Conservation (phyloP, 2,888 invertebrate species). For the Drosophila cyrtoloma region DNA sequence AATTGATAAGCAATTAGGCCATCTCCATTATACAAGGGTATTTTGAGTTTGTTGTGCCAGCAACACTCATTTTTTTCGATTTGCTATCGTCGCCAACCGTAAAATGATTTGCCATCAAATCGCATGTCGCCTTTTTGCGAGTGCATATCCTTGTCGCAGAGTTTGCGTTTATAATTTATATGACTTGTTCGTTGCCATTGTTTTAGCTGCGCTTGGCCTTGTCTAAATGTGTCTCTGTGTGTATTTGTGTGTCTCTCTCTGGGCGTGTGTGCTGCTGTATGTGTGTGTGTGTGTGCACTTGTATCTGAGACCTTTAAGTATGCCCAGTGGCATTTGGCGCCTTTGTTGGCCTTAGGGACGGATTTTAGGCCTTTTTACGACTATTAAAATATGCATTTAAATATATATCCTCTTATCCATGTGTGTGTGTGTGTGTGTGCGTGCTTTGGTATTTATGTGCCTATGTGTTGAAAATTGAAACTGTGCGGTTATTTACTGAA, state of each 20-base stretch:
- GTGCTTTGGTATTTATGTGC: constrained; percentile 33
- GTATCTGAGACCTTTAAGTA: constrained; percentile 64
- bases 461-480: constrained; percentile 72
- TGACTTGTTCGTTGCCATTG: constrained; percentile 62
- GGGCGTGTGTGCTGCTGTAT: constrained; percentile 18
- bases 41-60: neutral
- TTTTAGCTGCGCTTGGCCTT: constrained; percentile 74
- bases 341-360: constrained; percentile 49
- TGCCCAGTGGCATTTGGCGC: constrained; percentile 71
- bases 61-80: constrained; percentile 25
- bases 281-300: constrained; percentile 20
- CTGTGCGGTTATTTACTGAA: constrained; percentile 74
- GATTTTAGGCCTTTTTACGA: constrained; percentile 66
- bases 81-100: constrained; percentile 46
- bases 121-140: constrained; percentile 59
- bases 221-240: constrained; percentile 41
- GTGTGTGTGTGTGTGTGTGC: constrained; percentile 16
- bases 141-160: constrained; percentile 75
- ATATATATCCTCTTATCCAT: constrained; percentile 48
- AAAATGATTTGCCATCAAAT: constrained; percentile 77
- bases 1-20: neutral
- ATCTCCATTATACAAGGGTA: neutral
- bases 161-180: constrained; percentile 80
- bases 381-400: constrained; percentile 81
- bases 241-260: constrained; percentile 7